Base-by-base conservation (phyloP, 2,888 invertebrate species). In the Dasysyrphus tricinctus region DNA sequence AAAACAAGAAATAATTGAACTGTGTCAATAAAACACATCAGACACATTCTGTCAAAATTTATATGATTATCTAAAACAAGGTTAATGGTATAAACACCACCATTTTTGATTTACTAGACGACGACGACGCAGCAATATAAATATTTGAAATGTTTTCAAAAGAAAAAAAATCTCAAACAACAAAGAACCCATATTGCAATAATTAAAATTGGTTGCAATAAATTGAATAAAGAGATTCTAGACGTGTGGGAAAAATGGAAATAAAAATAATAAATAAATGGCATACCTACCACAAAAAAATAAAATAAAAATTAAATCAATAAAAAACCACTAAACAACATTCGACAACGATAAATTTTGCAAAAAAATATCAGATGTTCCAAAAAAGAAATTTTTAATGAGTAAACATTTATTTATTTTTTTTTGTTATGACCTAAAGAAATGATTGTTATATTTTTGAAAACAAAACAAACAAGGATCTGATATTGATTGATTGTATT, bases 1-100 rank as follows among this genome's bases (percentile, higher is more conserved):
- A 34, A 44, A 47, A 39, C 24, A 24, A 39, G 3, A 12, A 72
- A 42, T 65, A 37, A 6, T 11, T 37, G 39, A 61, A 39, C 42
- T 44, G 32, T 54, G 8, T 29, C 29, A 14, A 54, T 54, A 32
- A 32, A 47, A 74, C 8, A 67, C 29, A 54, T 14, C 16, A 75
- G 47, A 54, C 51, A 19, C 8, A 34, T 37, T 39, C 39, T 69
- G 54, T 67, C 59, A 70, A 69, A 72, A 76, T 57, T 29, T 72
- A 80, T 51, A 69, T 57, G 19, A 44, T 11, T 24, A 11, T 77
- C 82, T 78, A 72, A 80, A 86, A 65, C 59, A 74, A 81, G 85
- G 85, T 81, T 81, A 85, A 76, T 72, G 72, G 32, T 72, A 59
- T 72, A 39, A 65, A 39, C 34, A 42, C 72, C 12, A 47, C 74